These are phyloP conservation scores for Amblyornis subalaris DNA, from an alignment of 2,113 vertebrate genomes.

Conservation along the genomic window DNA sequence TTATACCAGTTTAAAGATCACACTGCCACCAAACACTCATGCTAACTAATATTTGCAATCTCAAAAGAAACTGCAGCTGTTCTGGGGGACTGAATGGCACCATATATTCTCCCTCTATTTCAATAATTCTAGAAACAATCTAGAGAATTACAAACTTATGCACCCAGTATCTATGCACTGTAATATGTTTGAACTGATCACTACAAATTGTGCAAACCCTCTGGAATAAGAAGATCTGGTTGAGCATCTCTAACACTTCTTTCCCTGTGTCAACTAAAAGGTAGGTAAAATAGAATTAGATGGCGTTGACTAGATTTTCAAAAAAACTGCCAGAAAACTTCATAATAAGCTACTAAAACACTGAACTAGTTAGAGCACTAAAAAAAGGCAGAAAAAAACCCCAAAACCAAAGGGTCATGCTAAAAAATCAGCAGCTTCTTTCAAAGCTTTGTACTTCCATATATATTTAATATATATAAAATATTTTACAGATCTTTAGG, in stretches of 20 bases:
- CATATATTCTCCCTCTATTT: background rate
- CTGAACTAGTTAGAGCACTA: background rate
- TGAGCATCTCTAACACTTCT: background rate
- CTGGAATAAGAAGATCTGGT: background rate
- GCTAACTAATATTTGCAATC: background rate
- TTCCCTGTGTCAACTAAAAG: background rate
- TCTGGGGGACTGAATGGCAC: background rate
- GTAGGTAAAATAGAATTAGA: background rate
- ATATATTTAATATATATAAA: background rate
- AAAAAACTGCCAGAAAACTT: background rate
- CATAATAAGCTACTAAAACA: background rate
- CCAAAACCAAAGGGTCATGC: background rate
- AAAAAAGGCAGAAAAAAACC: background rate
- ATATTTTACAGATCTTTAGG: background rate
- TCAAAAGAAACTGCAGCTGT: background rate
- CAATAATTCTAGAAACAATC: background rate
- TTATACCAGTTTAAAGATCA: background rate
- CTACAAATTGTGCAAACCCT: background rate
- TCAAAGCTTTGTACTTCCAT: background rate
- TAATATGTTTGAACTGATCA: background rate
- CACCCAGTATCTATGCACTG: background rate
- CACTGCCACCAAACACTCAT: background rate
- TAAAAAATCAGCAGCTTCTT: background rate
- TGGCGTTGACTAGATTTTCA: background rate
- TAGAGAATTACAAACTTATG: background rate